Evolutionary conservation across 2,888 invertebrate genomes (phyloP), one percentile per base, ranked within the genome.

Genomic region (Neuroscelio doddi): DNA sequence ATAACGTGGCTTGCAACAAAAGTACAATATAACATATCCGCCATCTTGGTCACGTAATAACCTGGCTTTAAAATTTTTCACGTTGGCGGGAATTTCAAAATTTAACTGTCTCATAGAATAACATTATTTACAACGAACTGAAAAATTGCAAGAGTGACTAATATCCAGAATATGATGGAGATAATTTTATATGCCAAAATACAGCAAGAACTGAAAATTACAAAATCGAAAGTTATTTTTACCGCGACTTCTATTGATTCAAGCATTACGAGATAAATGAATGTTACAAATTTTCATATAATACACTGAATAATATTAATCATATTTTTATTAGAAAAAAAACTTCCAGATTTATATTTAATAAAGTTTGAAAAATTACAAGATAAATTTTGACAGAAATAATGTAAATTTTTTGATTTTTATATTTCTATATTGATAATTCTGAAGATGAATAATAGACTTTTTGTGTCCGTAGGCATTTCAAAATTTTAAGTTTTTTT

Each of bases 161-260:
- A 26, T 34, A 41, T 51, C 30, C 51, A 55, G 8, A 51, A 8
- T 30, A 56, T 51, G 12, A 42, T 14, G n/a, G 30, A 21, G 26
- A 56, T 24, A 32, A 56, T 38, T 38, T 49, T 56, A 44, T 61
- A 52, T 3, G 39, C 24, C 7, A 65, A 32, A n/a, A 34, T 32
- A 41, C 49, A 44, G 41, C 38, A 52, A 7, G 32, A 38, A 52
- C 42, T 52, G 27, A 65, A 56, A 51, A 61, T 39, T 34, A 61
- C 51, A 30, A 47, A 38, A 38, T 56, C 56, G 34, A 65, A 27
- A 30, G 38, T 17, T 26, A 65, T 45, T 56, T 47, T 57, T 15
- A 56, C 26, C 5, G 27, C 45, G 12, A 57, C 45, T 56, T 65
- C 47, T 30, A 52, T 30, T 44, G 52, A 38, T 61, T 56, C 34